Percentiles rank a stretch among this genome's conserved stretches.
These are phyloP conservation scores for Tyto alba DNA, from an alignment of 2,113 vertebrate species.

Conservation along the genomic window DNA sequence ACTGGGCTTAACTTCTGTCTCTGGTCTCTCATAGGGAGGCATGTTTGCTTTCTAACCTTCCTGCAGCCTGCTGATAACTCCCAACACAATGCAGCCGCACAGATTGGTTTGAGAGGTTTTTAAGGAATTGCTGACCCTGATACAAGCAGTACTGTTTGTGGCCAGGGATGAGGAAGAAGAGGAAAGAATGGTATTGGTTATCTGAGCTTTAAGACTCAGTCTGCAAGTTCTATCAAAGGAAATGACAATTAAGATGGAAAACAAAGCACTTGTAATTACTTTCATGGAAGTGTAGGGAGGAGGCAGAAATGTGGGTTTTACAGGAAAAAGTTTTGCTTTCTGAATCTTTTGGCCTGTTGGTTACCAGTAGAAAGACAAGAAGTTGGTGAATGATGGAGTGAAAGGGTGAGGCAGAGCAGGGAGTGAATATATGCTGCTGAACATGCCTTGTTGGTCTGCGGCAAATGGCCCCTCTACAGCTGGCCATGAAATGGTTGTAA, in stretches of 20 bases:
- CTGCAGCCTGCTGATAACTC: constrained; percentile 31
- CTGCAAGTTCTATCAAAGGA: constrained; percentile 15
- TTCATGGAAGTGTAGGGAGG: not conserved
- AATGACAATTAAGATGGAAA: not conserved
- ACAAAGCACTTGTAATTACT: not conserved
- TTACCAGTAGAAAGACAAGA: not conserved
- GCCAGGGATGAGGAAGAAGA: not conserved
- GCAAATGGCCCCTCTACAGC: fast-evolving
- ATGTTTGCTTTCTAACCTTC: constrained; percentile 32
- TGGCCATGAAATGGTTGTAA: not conserved
- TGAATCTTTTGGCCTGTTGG: not conserved
- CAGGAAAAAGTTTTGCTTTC: not conserved
- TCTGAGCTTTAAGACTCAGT: not conserved
- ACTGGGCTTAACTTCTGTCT: not conserved
- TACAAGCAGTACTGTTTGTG: not conserved
- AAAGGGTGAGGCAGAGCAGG: not conserved
- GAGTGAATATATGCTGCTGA: not conserved
- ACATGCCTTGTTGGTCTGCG: not conserved
- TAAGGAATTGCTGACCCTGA: not conserved
- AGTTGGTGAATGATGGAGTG: not conserved
- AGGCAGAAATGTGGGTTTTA: not conserved
- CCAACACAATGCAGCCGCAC: not conserved
- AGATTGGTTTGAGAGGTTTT: not conserved
- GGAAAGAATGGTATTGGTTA: not conserved
- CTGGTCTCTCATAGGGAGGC: not conserved